Evolutionary conservation across 2,888 invertebrate genomes (phyloP).

Genomic region (Embidobia sp.): DNA sequence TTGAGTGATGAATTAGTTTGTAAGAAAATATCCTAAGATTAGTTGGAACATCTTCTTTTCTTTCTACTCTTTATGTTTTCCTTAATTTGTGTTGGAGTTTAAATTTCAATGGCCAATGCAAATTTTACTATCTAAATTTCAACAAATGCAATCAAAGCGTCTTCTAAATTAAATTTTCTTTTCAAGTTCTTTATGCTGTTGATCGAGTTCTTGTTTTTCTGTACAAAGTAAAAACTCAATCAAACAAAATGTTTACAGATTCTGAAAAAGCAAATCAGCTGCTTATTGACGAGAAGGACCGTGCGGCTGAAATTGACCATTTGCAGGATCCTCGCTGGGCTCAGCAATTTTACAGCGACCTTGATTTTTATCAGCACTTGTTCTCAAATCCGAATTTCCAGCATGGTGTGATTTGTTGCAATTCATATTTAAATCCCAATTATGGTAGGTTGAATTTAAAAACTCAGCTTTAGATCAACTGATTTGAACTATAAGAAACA

Average conservation of each 20-base stretch:
- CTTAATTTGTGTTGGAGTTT: conserved; percentile 25
- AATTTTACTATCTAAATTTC: background rate
- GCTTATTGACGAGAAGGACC: conserved; percentile 1
- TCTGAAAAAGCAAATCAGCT: too few relatives aligned
- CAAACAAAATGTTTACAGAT: background rate
- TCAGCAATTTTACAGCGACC: conserved; percentile 4
- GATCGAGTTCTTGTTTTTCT: background rate
- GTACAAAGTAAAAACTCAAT: too few relatives aligned
- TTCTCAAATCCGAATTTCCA: conserved; percentile 52
- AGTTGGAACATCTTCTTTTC: too few relatives aligned
- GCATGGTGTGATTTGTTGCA: conserved; percentile 72
- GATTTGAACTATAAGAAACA: background rate
- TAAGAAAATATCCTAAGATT: too few relatives aligned
- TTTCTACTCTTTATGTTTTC: too few relatives aligned
- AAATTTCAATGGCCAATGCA: conserved; percentile 9
- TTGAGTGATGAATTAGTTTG: too few relatives aligned
- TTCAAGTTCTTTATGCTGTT: too few relatives aligned
- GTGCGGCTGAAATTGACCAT: background rate
- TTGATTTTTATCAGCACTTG: conserved; percentile 19
- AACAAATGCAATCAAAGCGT: too few relatives aligned
- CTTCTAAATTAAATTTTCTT: too few relatives aligned
- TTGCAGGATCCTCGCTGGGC: conserved; percentile 7
- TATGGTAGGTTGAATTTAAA: conserved; percentile 72
- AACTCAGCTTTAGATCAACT: too few relatives aligned
- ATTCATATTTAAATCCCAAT: conserved; percentile 69